Evolutionary conservation across 2,888 invertebrate species (phyloP).

Genomic region (Spisula subtruncata): DNA sequence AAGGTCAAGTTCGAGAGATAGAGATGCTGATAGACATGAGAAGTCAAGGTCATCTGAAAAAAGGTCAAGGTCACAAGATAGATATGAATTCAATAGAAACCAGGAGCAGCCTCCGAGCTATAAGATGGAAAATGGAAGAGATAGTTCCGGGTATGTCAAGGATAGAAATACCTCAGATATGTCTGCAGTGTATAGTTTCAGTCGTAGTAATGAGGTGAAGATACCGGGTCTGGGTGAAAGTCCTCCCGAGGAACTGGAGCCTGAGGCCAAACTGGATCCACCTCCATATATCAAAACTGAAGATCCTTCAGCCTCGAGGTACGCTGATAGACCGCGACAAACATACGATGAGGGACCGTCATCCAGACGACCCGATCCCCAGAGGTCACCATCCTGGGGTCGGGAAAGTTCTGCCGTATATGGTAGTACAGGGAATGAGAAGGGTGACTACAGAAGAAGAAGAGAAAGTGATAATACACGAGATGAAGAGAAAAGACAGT

Average conservation of each 20-base stretch:
- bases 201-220: constrained; percentile 36
- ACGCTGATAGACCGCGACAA: not conserved
- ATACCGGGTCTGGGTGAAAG: constrained; percentile 60
- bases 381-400: constrained; percentile 36
- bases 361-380: not conserved
- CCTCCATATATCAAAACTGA: not conserved
- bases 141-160: not conserved
- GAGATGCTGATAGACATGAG: not conserved
- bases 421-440: not conserved
- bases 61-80: not conserved
- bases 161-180: not conserved
- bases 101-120: not conserved
- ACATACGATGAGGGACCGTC: not conserved
- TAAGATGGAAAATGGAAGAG: not conserved
- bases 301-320: not conserved
- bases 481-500: constrained; percentile 16
- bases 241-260: constrained; percentile 26
- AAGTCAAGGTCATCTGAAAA: not conserved
- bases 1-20: not conserved
- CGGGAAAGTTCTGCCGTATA: not conserved
- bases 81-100: constrained; percentile 9
- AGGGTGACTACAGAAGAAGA: constrained; percentile 29
- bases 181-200: constrained; percentile 31
- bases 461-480: not conserved
- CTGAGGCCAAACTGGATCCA: not conserved